These are phyloP conservation scores for Argynnis bischoffii DNA, from an alignment of 2,888 invertebrate genomes.

Conservation along the genomic window DNA sequence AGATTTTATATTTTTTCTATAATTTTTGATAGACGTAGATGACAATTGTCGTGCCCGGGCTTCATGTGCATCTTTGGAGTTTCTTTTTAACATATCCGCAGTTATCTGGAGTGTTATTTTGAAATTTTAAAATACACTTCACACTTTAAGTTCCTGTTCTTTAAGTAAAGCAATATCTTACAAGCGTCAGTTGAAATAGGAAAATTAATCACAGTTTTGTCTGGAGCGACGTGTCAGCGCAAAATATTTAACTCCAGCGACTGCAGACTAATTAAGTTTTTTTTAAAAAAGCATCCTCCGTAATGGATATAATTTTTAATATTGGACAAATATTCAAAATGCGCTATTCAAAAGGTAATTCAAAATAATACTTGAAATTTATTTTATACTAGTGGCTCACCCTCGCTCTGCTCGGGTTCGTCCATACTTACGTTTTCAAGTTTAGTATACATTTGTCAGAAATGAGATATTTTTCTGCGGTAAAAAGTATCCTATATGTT, in stretches of 20 bases:
- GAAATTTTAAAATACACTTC: not conserved
- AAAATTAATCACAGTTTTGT: conserved; percentile 29
- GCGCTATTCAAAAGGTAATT: too few relatives aligned
- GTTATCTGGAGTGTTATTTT: not conserved
- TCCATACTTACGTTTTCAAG: too few relatives aligned
- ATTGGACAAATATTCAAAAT: too few relatives aligned
- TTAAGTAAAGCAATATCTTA: too few relatives aligned
- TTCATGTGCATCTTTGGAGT: conserved; percentile 6
- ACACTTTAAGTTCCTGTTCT: too few relatives aligned
- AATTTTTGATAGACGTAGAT: too few relatives aligned
- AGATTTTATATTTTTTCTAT: conserved; percentile 9
- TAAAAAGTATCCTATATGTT: too few relatives aligned
- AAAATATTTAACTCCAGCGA: conserved; percentile 14
- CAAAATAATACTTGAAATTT: too few relatives aligned
- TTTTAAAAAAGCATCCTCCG: not conserved
- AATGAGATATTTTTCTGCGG: too few relatives aligned
- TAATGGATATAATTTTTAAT: not conserved
- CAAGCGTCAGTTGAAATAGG: conserved; percentile 13
- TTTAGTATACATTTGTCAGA: too few relatives aligned
- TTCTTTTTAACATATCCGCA: not conserved
- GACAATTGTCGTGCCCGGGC: not conserved
- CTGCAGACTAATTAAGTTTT: conserved; percentile 12
- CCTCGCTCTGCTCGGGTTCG: too few relatives aligned
- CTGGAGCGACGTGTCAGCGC: conserved; percentile 8
- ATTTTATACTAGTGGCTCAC: too few relatives aligned